Evolutionary conservation across 2,797 vertebrate species (phyloP), one percentile per base, ranked within the genome.

Genomic region (Nyctibius grandis): DNA sequence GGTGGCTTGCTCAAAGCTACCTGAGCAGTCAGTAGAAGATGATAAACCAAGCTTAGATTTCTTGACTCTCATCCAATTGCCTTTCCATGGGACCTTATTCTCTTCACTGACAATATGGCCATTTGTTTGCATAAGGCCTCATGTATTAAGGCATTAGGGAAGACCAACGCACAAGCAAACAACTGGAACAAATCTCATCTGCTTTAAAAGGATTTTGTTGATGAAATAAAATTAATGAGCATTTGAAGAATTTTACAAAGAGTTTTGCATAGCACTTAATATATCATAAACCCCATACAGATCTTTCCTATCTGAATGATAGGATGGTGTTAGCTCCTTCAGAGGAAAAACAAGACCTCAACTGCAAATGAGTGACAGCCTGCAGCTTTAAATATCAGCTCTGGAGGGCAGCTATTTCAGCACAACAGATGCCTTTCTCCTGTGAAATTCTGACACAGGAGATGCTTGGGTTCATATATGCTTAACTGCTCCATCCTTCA

Each of bases 351-450:
- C 28, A 72, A 74, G 87, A 93, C 87, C 88, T 92, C 72, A 28
- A 2, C 65, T 82, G 75, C 85, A 94, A 91, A 80, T 4, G 4
- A 93, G 69, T 95, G 85, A 89, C 73, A 83, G 59, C 59, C 80
- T 89, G 82, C 51, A 90, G 89, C 92, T 96, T 94, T 96, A 94
- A 97, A 96, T 95, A 89, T 76, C 84, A 50, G 48, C 57, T 94
- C 88, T 89, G 47, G 34, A 59, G 90, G 85, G 86, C 86, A 88
- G 56, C 61, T 96, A 70, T 93, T 97, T 96, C 94, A 94, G 94
- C 94, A 92, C 68, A 89, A 63, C 91, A 96, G 94, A 97, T 97
- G 95, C 91, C 95, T 96, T 97, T 97, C 79, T 91, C 85, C 91
- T 94, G 84, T 94, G 94, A 95, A 95, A 93, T 95, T 92, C 76